Percentiles rank a stretch among this genome's conserved stretches.
Evolutionary conservation across 2,888 invertebrate genomes (phyloP).

Genomic region (Pharmacophagus antenor): DNA sequence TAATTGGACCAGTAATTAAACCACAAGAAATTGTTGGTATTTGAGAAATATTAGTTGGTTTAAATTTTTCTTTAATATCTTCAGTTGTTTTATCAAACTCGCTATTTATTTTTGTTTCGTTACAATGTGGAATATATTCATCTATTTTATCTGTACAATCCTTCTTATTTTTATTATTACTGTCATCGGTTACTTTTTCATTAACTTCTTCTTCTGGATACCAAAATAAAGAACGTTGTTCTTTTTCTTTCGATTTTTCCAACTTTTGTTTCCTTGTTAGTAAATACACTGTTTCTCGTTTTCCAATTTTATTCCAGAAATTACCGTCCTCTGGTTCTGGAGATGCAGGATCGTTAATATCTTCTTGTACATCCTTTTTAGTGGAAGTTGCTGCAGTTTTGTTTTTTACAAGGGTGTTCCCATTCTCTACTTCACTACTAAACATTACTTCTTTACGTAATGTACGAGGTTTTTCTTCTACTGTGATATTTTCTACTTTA

Average conservation of each 20-base stretch:
- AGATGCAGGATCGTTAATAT: slow-evolving; percentile 45
- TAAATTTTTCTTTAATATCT: neutral
- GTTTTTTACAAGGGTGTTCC: slow-evolving; percentile 11
- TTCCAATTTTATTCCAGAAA: slow-evolving; percentile 85
- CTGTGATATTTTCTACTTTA: slow-evolving; percentile 78
- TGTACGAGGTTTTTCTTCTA: slow-evolving; percentile 76
- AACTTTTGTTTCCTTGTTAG: slow-evolving; percentile 77
- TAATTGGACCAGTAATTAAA: neutral
- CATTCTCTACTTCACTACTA: slow-evolving; percentile 50
- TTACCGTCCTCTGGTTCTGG: slow-evolving; percentile 75
- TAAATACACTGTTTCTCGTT: slow-evolving; percentile 83
- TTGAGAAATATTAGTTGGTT: neutral
- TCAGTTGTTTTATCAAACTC: neutral
- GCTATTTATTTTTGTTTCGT: slow-evolving; percentile 13
- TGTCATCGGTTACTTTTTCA: neutral
- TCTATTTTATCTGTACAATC: slow-evolving; percentile 25
- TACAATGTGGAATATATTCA: slow-evolving; percentile 26
- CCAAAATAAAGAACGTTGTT: slow-evolving; percentile 62
- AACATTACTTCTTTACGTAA: slow-evolving; percentile 66
- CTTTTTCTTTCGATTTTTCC: slow-evolving; percentile 63
- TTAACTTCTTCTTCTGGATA: slow-evolving; percentile 45
- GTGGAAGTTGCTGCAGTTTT: slow-evolving; percentile 35
- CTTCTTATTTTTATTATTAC: slow-evolving; percentile 31
- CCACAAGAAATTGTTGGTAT: neutral
- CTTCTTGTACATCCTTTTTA: slow-evolving; percentile 47